Evolutionary conservation across 1,140 invertebrate species (phyloP).

Genomic region (Orchesella cincta): DNA sequence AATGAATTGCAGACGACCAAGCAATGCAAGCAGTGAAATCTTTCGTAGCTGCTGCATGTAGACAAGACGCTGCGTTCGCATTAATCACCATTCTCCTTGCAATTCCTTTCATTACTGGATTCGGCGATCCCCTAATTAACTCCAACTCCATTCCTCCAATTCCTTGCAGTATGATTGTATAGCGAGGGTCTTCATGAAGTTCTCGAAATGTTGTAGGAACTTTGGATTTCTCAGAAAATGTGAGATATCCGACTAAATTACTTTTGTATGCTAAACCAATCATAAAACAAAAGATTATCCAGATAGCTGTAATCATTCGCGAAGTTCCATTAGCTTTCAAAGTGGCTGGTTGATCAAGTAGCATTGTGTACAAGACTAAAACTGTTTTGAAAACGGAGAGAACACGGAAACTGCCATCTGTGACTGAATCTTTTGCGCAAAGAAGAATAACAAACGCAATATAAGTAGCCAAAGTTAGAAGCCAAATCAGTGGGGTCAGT

Average conservation of each 20-base stretch:
- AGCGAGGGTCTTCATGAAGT: not conserved
- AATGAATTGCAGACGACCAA: not conserved
- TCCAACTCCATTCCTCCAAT: conserved; percentile 3
- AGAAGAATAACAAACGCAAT: not conserved
- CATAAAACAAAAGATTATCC: conserved; percentile 6
- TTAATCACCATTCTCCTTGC: not conserved
- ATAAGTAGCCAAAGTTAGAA: not conserved
- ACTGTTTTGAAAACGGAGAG: not conserved
- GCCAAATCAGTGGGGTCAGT: not conserved
- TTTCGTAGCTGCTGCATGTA: not conserved
- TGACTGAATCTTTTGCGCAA: not conserved
- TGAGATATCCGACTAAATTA: not conserved
- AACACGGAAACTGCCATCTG: too few relatives aligned
- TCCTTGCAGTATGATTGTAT: not conserved
- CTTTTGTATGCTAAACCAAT: not conserved
- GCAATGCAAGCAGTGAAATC: not conserved
- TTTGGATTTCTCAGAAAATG: not conserved
- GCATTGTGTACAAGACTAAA: not conserved
- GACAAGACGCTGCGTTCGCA: not conserved
- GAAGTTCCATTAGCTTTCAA: not conserved
- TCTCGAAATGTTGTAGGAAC: not conserved
- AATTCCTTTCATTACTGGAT: not conserved
- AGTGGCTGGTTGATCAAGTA: not conserved
- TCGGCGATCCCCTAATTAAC: not conserved
- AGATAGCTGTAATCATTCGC: not conserved